Evolutionary conservation across 2,113 vertebrate genomes (phyloP).

Genomic region (Varanus salvator): DNA sequence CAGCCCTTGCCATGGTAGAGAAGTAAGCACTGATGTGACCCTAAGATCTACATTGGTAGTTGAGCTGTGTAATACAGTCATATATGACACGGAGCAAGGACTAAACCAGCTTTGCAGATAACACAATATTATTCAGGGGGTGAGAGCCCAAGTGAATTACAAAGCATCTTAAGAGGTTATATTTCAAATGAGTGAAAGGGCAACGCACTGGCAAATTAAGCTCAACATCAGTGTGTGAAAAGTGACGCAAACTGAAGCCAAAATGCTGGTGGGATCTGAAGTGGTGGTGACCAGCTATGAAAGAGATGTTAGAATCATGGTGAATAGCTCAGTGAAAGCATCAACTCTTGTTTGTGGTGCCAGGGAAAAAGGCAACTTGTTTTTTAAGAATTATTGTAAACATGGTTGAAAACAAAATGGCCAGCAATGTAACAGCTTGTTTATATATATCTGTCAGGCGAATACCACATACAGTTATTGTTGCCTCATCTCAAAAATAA

Average conservation of each 20-base stretch:
- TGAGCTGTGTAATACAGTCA: not conserved
- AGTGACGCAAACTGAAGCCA: not conserved
- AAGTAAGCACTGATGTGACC: not conserved
- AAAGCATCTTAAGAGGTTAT: not conserved
- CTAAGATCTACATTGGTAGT: not conserved
- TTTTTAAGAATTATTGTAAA: not conserved
- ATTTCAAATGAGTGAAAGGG: not conserved
- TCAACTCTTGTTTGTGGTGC: no score
- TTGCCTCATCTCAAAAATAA: not conserved
- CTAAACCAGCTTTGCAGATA: not conserved
- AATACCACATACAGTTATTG: not conserved
- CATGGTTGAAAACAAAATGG: no score
- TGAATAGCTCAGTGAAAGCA: not conserved
- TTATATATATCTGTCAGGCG: no score
- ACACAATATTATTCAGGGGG: not conserved
- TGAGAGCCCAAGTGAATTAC: not conserved
- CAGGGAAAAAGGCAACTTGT: not conserved
- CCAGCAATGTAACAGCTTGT: not conserved
- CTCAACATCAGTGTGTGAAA: not conserved
- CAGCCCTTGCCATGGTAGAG: not conserved
- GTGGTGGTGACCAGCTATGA: not conserved
- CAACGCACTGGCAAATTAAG: not conserved
- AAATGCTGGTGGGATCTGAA: not conserved
- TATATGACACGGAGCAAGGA: not conserved
- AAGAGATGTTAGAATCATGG: not conserved